Evolutionary conservation across 2,797 vertebrate species (phyloP), one percentile per base, ranked within the genome.

Genomic region (Echeneis naucrates): DNA sequence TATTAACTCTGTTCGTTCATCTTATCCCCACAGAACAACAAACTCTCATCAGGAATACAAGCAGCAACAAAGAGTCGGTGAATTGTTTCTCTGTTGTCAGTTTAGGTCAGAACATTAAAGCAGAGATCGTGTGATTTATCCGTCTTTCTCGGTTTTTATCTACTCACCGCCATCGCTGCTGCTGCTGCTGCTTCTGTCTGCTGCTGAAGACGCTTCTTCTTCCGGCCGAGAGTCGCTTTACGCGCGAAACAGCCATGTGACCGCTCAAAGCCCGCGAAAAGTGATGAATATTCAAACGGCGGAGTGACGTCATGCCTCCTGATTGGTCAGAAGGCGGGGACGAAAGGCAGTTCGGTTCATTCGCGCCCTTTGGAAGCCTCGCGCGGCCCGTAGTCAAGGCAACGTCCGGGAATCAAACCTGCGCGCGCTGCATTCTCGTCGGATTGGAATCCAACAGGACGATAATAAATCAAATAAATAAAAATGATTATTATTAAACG

Each of bases 241-340:
- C 97, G 94, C 96, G 95, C 94, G 91, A 93, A 96, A 68, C 0
- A 0, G 0, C 2, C 97, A 97, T 91, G 95, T 96, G 97, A 85
- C 2, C n/a, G 1, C 2, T 16, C 23, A 87, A 90, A 95, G 95
- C 95, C 93, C 95, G 96, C 95, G 96, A 97, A 97, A 89, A 19
- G 0, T 5, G 1, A 80, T 94, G 89, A 94, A 94, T 96, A 95
- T 92, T 75, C 54, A 62, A 51, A 0, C 0, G 0, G 0, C 0
- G 0, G 0, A 0, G 1, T 17, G 68, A 50, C 32, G 62, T 14
- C 0, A 0, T 0, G 24, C 0, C 3, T 45, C 8, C 8, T 61
- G 0, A 90, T 89, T 53, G 63, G 91, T 38, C 3, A 0, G 6
- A n/a, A 2, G 82, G 86, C 26, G 60, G 72, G 11, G 4, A 0